phyloP scores from a whole-genome alignment of 2,113 vertebrate species.

The Psilopsiagon aurifrons region DNA sequence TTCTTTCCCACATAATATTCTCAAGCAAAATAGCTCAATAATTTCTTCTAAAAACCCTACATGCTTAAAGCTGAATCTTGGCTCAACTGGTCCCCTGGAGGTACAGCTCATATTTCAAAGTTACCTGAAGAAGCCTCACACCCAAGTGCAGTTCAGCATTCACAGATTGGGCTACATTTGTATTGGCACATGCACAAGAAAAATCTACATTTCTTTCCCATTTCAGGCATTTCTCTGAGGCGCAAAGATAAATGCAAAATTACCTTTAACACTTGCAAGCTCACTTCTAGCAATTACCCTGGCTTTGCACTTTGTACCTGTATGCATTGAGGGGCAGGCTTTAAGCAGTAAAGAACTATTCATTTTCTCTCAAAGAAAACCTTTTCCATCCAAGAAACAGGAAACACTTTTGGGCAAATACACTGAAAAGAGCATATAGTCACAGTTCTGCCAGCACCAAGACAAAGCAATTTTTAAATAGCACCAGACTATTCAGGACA shows the following conservation, averaged over 20 bases:
- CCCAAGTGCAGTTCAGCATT: neutral
- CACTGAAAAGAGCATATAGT: fast-evolving
- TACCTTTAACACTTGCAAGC: neutral
- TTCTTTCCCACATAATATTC: neutral
- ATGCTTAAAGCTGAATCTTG: neutral
- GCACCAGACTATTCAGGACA: neutral
- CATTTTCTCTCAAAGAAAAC: neutral
- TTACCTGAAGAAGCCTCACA: neutral
- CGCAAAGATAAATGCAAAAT: neutral
- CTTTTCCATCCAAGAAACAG: neutral
- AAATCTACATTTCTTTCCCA: neutral
- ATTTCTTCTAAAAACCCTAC: neutral
- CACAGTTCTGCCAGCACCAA: neutral
- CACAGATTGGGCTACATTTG: neutral
- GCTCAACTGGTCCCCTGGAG: neutral
- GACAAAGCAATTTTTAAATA: neutral
- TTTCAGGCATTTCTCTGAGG: neutral
- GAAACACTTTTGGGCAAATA: neutral
- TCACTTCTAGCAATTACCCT: neutral
- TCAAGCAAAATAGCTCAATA: neutral
- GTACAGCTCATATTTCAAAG: neutral
- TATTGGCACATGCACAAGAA: neutral
- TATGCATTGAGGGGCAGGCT: neutral
- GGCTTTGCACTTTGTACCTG: neutral
- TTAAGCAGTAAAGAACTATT: neutral